Conservation (phyloP, 2,888 invertebrate genomes). For the Cheilosia grossa region DNA sequence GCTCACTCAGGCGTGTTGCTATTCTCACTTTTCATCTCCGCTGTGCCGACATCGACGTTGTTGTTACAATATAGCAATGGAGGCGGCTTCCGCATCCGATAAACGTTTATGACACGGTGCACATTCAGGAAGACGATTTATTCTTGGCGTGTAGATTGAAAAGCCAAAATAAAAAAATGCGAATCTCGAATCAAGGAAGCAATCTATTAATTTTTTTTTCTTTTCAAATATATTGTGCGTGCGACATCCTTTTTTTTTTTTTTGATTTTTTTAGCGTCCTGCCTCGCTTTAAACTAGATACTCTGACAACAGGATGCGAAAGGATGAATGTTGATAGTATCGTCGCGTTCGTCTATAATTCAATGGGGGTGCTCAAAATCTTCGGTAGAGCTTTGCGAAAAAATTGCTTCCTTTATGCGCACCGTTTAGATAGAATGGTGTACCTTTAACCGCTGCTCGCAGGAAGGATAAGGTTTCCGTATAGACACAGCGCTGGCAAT, state of each 20-base stretch:
- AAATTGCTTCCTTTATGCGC: constrained; percentile 73
- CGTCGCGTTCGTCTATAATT: constrained; percentile 43
- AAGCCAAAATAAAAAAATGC: constrained; percentile 19
- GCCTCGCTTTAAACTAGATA: constrained; percentile 50
- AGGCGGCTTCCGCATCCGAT: constrained; percentile 72
- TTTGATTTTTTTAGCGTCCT: constrained; percentile 13
- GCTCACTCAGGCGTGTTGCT: constrained; percentile 73
- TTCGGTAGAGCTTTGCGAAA: constrained; percentile 56
- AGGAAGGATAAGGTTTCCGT: constrained; percentile 72
- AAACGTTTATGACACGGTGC: constrained; percentile 75
- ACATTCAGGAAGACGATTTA: constrained; percentile 75
- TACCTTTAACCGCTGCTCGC: constrained; percentile 72
- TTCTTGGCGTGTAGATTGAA: constrained; percentile 50
- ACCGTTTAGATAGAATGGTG: constrained; percentile 71
- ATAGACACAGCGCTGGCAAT: constrained; percentile 59
- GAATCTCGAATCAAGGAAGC: constrained; percentile 71
- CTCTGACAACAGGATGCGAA: constrained; percentile 43
- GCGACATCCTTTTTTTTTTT: constrained; percentile 65
- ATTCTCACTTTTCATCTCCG: constrained; percentile 70
- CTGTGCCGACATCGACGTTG: constrained; percentile 27
- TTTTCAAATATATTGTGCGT: constrained; percentile 70
- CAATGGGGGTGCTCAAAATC: constrained; percentile 45
- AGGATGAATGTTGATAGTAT: constrained; percentile 55
- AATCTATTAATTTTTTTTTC: constrained; percentile 71
- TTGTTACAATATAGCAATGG: constrained; percentile 31